phyloP scores from a whole-genome alignment of 2,888 invertebrate genomes.

The Acronicta psi region DNA sequence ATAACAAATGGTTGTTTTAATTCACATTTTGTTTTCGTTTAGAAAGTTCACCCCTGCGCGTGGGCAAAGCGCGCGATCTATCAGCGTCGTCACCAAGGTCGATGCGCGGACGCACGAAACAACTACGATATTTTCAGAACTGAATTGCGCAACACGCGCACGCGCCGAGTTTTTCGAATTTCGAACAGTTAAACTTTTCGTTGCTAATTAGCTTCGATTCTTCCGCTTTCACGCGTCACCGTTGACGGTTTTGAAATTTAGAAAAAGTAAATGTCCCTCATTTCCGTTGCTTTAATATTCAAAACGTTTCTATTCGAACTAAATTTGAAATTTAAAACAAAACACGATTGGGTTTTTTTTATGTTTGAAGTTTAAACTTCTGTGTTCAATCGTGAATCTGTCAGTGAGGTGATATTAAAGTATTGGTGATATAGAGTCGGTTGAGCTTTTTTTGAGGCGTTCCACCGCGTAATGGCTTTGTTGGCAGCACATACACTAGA shows the following conservation, averaged over 20 bases:
- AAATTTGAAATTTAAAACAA: constrained; percentile 20
- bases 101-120: constrained; percentile 63
- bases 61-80: constrained; percentile 66
- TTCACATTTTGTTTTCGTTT: constrained; percentile 31
- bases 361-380: constrained; percentile 5
- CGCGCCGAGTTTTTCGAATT: constrained; percentile 51
- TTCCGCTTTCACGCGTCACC: constrained; percentile 63
- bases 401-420: constrained; percentile 20
- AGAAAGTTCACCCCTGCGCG: constrained; percentile 50
- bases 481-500: constrained; percentile 49
- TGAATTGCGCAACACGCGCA: constrained; percentile 68
- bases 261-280: constrained; percentile 39
- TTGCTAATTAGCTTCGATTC: constrained; percentile 68
- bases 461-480: constrained; percentile 29
- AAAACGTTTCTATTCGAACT: constrained; percentile 44
- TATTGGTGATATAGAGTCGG: constrained; percentile 23
- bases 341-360: constrained; percentile 8
- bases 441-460: constrained; percentile 26
- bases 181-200: constrained; percentile 49
- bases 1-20: constrained; percentile 51
- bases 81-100: constrained; percentile 83
- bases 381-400: constrained; percentile 8
- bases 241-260: constrained; percentile 50
- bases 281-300: constrained; percentile 51
- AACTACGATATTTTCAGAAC: constrained; percentile 69